A percentile compares a stretch with the other conserved stretches of the same genome.
phyloP scores from a whole-genome alignment of 2,888 invertebrate species.

The Zonitis immaculata region DNA sequence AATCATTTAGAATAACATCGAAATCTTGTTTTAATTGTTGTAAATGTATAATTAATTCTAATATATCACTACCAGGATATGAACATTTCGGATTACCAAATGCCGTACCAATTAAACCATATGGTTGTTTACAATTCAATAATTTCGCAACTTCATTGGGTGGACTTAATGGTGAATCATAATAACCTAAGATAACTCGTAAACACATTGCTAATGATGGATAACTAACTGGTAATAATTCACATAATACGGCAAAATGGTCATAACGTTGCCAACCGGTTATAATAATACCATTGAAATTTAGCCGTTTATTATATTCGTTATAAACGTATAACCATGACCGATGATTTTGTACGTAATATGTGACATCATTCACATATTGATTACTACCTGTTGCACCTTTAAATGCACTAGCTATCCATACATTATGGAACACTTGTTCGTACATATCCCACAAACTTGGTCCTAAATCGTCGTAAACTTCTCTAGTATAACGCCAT shows the following conservation, averaged over 20 bases:
- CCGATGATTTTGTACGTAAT: constrained; percentile 67
- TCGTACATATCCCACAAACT: constrained; percentile 56
- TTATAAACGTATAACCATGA: constrained; percentile 63
- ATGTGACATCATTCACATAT: constrained; percentile 54
- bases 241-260: constrained; percentile 62
- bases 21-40: constrained; percentile 52
- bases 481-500: constrained; percentile 62
- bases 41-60: constrained; percentile 45
- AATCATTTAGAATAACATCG: constrained; percentile 47
- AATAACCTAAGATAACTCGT: constrained; percentile 48
- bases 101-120: constrained; percentile 38
- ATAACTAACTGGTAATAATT: constrained; percentile 58
- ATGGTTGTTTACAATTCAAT: constrained; percentile 41
- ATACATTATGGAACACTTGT: constrained; percentile 61
- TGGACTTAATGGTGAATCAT: constrained; percentile 51
- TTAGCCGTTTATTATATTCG: constrained; percentile 50
- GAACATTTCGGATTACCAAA: constrained; percentile 41
- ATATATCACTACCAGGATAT: constrained; percentile 42
- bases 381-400: constrained; percentile 60
- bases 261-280: constrained; percentile 72
- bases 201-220: constrained; percentile 58
- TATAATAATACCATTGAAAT: constrained; percentile 62
- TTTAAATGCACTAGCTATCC: constrained; percentile 83
- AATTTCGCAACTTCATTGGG: constrained; percentile 44
- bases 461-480: constrained; percentile 40